Percentiles rank a stretch among this genome's conserved stretches.
Evolutionary conservation across 2,797 vertebrate species (phyloP).

Genomic region (Avahi laniger): DNA sequence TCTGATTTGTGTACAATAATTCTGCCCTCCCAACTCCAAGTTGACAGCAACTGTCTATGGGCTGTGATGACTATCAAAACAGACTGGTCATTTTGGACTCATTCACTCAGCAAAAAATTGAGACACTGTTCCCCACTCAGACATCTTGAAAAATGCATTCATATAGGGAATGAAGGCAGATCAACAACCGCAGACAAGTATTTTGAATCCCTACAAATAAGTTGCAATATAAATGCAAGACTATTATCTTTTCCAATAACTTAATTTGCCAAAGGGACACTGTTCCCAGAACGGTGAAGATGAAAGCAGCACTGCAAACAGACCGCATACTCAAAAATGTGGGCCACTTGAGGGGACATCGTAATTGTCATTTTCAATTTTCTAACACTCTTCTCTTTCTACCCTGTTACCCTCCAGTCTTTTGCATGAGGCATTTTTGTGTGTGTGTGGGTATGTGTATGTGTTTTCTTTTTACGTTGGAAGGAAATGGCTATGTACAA

Average conservation of each 20-base stretch:
- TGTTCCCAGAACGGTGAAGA: background rate
- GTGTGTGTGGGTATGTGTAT: background rate
- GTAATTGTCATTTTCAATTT: conserved; percentile 9
- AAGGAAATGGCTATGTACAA: conserved; percentile 31
- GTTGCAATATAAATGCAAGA: conserved; percentile 36
- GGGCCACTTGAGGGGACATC: background rate
- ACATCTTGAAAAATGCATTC: background rate
- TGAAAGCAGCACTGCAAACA: background rate
- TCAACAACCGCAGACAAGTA: background rate
- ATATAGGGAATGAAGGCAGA: background rate
- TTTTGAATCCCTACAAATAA: conserved; percentile 11
- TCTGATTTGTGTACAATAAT: background rate
- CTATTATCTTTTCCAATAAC: conserved; percentile 46
- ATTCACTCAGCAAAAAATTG: conserved; percentile 2
- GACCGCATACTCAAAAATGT: background rate
- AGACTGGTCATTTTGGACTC: background rate
- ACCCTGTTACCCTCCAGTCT: background rate
- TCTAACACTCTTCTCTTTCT: background rate
- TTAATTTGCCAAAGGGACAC: conserved; percentile 45
- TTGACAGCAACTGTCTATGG: background rate
- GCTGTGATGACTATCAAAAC: background rate
- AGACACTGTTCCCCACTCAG: background rate
- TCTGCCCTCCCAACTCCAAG: background rate
- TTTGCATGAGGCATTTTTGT: background rate
- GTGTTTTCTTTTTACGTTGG: conserved; percentile 32